Conservation (phyloP, 2,797 vertebrate genomes). For the Streptopelia turtur region DNA sequence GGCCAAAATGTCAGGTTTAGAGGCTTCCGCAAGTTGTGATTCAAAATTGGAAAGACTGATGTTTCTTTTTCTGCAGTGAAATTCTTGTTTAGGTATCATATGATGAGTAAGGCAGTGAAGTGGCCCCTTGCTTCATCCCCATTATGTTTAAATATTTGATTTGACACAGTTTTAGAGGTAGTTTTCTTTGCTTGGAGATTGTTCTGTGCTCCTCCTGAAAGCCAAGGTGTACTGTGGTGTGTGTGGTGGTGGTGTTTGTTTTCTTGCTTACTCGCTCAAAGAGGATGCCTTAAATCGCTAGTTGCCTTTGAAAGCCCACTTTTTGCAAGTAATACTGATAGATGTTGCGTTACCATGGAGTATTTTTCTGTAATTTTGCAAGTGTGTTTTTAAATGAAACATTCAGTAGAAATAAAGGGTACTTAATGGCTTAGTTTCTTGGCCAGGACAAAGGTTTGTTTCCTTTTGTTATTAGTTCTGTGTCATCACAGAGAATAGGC, state of each 20-base stretch:
- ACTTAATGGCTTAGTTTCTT: constrained; percentile 61
- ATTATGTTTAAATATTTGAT: neutral
- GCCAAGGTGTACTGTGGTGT: no score
- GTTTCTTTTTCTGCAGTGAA: neutral
- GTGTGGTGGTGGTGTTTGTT: no score
- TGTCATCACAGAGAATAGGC: constrained; percentile 73
- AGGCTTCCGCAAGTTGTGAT: neutral
- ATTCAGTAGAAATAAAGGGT: constrained; percentile 16
- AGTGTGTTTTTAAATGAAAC: neutral
- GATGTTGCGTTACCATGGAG: neutral
- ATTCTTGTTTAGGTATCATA: neutral
- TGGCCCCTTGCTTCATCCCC: neutral
- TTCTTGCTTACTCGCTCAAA: neutral
- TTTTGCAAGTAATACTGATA: neutral
- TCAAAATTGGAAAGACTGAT: neutral
- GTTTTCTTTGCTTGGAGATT: neutral
- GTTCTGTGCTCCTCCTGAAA: neutral
- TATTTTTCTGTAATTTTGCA: neutral
- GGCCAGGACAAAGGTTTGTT: constrained; percentile 57
- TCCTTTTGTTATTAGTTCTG: constrained; percentile 73
- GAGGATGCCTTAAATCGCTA: neutral
- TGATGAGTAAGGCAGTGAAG: neutral
- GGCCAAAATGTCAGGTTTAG: neutral
- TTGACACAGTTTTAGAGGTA: neutral
- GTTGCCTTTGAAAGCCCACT: neutral